phyloP scores from a whole-genome alignment of 2,888 invertebrate species.

The Agrochola lota region DNA sequence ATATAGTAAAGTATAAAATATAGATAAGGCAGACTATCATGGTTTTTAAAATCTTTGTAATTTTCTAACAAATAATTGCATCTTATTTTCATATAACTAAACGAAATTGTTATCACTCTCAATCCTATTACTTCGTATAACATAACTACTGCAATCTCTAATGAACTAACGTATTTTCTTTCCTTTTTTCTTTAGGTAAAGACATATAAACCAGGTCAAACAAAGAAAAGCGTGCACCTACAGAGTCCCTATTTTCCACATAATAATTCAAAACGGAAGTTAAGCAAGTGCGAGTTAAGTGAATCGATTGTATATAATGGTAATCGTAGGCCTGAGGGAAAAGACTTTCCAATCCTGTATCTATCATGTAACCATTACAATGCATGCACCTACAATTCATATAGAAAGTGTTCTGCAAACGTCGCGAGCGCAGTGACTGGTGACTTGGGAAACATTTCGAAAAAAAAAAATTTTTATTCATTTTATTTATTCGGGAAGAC shows the following conservation, averaged over 20 bases:
- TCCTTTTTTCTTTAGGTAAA: too few species aligned
- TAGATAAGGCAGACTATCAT: too few species aligned
- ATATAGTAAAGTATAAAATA: too few species aligned
- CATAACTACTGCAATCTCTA: too few species aligned
- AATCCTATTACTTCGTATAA: too few species aligned
- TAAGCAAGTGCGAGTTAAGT: constrained; percentile 69
- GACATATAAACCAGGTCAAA: neutral
- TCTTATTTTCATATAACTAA: too few species aligned
- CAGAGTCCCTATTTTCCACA: constrained; percentile 46
- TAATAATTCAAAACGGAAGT: constrained; percentile 63
- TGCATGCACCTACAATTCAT: constrained; percentile 88
- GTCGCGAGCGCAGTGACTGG: constrained; percentile 59
- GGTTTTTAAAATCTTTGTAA: too few species aligned
- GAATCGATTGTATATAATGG: constrained; percentile 80
- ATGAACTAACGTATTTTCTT: too few species aligned
- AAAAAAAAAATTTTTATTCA: too few species aligned
- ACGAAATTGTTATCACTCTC: too few species aligned
- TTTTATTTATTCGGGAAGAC: too few species aligned
- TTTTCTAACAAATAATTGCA: too few species aligned
- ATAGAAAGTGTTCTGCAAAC: constrained; percentile 85
- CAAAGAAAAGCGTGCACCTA: constrained; percentile 24
- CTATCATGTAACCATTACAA: constrained; percentile 86
- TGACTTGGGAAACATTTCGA: constrained; percentile 37
- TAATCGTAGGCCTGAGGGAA: constrained; percentile 77
- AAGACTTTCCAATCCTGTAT: constrained; percentile 83